These are phyloP conservation scores for Stichopus chloronotus DNA, from an alignment of 35 echinoderm and acorn worm genomes.

Conservation along the genomic window DNA sequence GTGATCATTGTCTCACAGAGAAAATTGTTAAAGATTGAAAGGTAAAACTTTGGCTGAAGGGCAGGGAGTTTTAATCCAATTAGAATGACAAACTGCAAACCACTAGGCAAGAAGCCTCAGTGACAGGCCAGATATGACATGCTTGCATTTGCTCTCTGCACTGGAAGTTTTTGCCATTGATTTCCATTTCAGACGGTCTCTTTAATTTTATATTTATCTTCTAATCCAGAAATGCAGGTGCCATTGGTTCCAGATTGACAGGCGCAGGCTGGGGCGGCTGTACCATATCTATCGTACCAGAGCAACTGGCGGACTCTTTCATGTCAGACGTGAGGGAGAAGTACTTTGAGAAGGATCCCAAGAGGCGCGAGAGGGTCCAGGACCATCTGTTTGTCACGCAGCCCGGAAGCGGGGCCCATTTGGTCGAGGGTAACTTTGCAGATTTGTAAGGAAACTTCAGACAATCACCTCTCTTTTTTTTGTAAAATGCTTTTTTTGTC, in stretches of 20 bases:
- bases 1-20: too few species aligned
- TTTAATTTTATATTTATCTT: background rate
- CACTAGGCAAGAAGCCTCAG: too few species aligned
- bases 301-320: constrained; percentile 64
- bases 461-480: background rate
- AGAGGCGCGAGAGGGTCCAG: constrained; percentile 59
- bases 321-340: constrained; percentile 67
- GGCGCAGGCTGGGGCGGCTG: constrained; percentile 98
- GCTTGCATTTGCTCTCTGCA: background rate
- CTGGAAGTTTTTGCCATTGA: background rate
- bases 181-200: background rate
- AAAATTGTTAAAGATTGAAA: background rate
- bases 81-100: too few species aligned
- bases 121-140: background rate
- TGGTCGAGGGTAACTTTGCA: constrained; percentile 30
- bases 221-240: constrained; percentile 75
- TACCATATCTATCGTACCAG: constrained; percentile 87
- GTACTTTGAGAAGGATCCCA: constrained; percentile 74
- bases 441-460: constrained; percentile 5
- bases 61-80: background rate
- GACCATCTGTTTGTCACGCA: constrained; percentile 81
- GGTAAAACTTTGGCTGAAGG: background rate
- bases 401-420: constrained; percentile 73
- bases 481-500: too few species aligned
- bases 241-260: constrained; percentile 85